A percentile compares a stretch with the other conserved stretches of the same genome.
These are phyloP conservation scores for Ferrisia virgata DNA, from an alignment of 2,888 invertebrate genomes.

Conservation along the genomic window DNA sequence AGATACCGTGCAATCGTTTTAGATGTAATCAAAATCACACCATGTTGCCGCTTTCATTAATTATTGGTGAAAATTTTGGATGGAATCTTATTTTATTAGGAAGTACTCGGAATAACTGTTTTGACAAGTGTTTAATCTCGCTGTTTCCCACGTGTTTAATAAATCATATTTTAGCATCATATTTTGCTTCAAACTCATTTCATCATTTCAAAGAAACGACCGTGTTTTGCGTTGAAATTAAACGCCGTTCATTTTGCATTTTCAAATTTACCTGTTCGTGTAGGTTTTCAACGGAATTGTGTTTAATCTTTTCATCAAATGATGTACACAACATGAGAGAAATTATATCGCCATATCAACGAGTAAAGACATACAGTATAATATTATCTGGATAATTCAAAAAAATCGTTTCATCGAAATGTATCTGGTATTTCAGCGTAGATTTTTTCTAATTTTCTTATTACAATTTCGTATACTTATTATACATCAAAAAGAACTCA, in stretches of 20 bases:
- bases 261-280: neutral
- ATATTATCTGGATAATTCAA: neutral
- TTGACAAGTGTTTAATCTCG: constrained; percentile 9
- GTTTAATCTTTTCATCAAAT: constrained; percentile 5
- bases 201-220: constrained; percentile 5
- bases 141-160: neutral
- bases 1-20: neutral
- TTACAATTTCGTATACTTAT: neutral
- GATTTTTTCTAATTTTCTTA: neutral
- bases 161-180: neutral
- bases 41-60: neutral
- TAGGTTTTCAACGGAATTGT: neutral
- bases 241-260: neutral
- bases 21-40: neutral
- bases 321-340: neutral
- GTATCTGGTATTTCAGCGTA: neutral
- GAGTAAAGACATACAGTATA: neutral
- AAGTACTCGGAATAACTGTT: neutral
- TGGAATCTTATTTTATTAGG: neutral
- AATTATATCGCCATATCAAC: neutral
- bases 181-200: neutral
- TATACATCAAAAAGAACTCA: too few species aligned
- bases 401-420: too few species aligned
- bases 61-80: neutral
- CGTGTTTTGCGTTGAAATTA: constrained; percentile 1